Evolutionary conservation across 2,113 vertebrate genomes (phyloP).

Genomic region (Phalacrocorax brasilianus): DNA sequence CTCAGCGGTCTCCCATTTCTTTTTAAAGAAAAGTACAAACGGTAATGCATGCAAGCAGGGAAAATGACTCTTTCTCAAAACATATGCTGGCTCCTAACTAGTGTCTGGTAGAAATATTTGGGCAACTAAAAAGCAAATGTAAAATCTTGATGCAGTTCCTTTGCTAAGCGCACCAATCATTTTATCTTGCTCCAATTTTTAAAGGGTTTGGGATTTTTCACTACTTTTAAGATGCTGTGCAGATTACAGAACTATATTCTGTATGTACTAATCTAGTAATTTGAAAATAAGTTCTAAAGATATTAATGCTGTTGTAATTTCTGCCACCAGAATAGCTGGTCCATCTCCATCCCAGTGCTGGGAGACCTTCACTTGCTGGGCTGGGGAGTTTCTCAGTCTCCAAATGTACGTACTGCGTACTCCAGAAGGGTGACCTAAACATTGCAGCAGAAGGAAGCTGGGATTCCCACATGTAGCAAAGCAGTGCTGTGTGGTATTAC

Average conservation of each 20-base stretch:
- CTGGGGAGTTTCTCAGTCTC: neutral
- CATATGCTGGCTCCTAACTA: neutral
- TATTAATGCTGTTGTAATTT: neutral
- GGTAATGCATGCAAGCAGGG: neutral
- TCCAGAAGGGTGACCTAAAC: neutral
- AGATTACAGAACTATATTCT: neutral
- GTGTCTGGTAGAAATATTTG: neutral
- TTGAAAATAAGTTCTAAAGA: neutral
- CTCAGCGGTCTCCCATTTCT: conserved; percentile 23
- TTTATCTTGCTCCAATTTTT: neutral
- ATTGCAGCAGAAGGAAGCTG: neutral
- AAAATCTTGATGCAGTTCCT: neutral
- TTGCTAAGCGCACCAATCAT: neutral
- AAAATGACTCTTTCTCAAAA: neutral
- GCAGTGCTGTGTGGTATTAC: neutral
- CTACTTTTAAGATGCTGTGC: neutral
- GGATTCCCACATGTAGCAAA: neutral
- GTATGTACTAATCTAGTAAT: neutral
- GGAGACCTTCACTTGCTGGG: neutral
- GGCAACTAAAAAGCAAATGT: conserved; percentile 2
- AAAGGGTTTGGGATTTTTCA: neutral
- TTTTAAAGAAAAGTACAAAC: conserved; percentile 40
- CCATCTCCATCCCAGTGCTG: neutral
- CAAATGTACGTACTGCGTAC: neutral
- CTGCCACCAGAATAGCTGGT: neutral